Percentiles rank a stretch among this genome's conserved stretches.
Conservation (phyloP, 1,140 invertebrate genomes). For the Anthonomus grandis region DNA sequence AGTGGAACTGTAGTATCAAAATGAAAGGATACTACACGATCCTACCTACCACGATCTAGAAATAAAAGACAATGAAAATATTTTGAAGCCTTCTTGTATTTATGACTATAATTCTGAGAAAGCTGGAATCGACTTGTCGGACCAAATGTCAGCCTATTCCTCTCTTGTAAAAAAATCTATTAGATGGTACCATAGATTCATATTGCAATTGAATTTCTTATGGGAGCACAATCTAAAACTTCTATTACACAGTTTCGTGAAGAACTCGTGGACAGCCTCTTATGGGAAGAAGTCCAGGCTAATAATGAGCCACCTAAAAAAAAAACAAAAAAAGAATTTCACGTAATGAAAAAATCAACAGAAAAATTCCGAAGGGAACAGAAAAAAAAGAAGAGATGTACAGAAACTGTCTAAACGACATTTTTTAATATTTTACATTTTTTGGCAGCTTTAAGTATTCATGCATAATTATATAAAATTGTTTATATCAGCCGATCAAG, state of each 20-base stretch:
- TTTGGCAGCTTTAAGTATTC: too few relatives aligned
- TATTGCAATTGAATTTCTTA: constrained; percentile 40
- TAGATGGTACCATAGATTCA: constrained; percentile 48
- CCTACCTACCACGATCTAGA: constrained; percentile 38
- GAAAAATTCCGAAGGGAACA: constrained; percentile 17
- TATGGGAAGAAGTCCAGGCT: background rate
- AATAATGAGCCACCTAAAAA: background rate
- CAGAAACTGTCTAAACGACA: too few relatives aligned
- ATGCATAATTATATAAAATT: too few relatives aligned
- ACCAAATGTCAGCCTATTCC: constrained; percentile 46
- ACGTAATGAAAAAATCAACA: constrained; percentile 13
- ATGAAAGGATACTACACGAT: constrained; percentile 49
- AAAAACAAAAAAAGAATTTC: constrained; percentile 3
- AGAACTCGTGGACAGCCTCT: too few relatives aligned
- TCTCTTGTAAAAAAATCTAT: constrained; percentile 42
- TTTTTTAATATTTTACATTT: too few relatives aligned
- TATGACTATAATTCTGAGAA: constrained; percentile 47
- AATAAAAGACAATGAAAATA: background rate
- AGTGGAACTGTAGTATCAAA: constrained; percentile 45
- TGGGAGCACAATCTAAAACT: constrained; percentile 31
- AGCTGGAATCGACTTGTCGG: constrained; percentile 42
- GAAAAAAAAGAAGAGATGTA: constrained; percentile 1
- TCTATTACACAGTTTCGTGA: background rate
- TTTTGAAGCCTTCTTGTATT: background rate
- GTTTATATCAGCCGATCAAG: too few relatives aligned